Evolutionary conservation across 2,113 vertebrate species (phyloP).

Genomic region (Melanocharis versteri): DNA sequence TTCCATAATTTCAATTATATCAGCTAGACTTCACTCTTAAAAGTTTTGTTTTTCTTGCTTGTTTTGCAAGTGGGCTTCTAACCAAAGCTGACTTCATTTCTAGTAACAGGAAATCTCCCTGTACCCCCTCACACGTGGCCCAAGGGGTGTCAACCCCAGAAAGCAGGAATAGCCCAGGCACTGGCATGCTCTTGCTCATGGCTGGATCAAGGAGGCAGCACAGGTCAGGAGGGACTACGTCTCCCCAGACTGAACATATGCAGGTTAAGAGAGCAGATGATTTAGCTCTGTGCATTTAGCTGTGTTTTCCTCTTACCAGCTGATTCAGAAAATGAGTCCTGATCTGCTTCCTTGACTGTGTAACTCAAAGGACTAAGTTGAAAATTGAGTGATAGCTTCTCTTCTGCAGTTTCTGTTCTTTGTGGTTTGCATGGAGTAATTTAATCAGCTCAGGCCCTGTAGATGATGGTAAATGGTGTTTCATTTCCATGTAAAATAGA

Average conservation of each 20-base stretch:
- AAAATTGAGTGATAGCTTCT: background rate
- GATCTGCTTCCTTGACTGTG: background rate
- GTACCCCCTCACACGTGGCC: background rate
- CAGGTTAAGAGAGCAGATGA: background rate
- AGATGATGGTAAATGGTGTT: background rate
- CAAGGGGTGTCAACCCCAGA: background rate
- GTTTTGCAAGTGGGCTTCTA: background rate
- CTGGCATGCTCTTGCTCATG: accelerated
- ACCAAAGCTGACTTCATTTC: background rate
- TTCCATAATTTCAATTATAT: background rate
- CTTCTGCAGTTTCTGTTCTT: background rate
- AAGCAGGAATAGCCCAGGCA: background rate
- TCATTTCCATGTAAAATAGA: background rate
- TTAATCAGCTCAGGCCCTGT: background rate
- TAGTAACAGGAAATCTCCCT: background rate
- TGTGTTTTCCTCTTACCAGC: background rate
- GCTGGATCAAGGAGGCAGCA: background rate
- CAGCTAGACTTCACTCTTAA: background rate
- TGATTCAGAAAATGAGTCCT: background rate
- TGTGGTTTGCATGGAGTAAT: background rate
- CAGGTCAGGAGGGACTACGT: background rate
- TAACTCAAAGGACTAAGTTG: background rate
- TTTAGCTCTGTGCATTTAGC: background rate
- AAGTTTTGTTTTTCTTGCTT: background rate
- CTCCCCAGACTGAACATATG: background rate